These are phyloP conservation scores for Cataglyphis albicans DNA, from an alignment of 2,888 invertebrate genomes.

Conservation along the genomic window DNA sequence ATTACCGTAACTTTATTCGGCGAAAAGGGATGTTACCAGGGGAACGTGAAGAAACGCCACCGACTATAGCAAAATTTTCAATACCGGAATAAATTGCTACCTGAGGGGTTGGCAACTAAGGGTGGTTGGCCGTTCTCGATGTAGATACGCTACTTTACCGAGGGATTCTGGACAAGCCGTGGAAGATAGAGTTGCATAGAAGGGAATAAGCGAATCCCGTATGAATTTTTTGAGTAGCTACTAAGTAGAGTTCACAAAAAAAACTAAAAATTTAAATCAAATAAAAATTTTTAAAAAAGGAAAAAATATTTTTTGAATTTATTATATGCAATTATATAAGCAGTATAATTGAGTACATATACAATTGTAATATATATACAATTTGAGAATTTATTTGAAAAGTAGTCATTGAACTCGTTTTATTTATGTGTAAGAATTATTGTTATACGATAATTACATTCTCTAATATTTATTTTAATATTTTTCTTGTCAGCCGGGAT, in stretches of 20 bases:
- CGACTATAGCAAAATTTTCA: constrained; percentile 9
- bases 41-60: neutral
- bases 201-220: neutral
- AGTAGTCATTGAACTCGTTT: neutral
- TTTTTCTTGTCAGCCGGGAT: neutral
- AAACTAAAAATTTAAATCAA: neutral
- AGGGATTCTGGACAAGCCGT: constrained; percentile 61
- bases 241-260: neutral
- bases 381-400: neutral
- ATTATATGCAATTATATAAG: neutral
- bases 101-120: constrained; percentile 34
- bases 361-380: neutral
- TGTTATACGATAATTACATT: neutral
- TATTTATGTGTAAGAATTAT: neutral
- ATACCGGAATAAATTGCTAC: constrained; percentile 25
- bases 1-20: neutral
- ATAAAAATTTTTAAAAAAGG: neutral
- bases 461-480: neutral
- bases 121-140: constrained; percentile 15
- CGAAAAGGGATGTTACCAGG: neutral
- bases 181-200: constrained; percentile 14
- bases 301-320: neutral
- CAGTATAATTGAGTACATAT: neutral
- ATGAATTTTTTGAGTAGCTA: neutral
- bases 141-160: constrained; percentile 68